These are phyloP conservation scores for Tetramorium alpestre DNA, from an alignment of 1,140 invertebrate species.

Conservation along the genomic window DNA sequence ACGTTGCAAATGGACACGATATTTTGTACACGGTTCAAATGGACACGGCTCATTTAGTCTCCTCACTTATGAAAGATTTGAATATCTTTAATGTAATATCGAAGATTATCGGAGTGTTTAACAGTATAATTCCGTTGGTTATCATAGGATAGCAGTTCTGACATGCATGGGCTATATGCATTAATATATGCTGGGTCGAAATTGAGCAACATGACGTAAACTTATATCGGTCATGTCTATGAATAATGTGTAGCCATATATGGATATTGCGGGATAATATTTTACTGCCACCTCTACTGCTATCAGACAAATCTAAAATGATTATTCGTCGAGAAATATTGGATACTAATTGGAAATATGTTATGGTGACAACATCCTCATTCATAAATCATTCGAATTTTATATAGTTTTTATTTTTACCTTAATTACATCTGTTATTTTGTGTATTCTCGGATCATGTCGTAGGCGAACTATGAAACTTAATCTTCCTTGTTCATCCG, in stretches of 20 bases:
- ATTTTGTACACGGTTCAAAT: too few relatives aligned
- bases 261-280: not conserved
- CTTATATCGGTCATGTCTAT: not conserved
- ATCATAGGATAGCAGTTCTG: too few relatives aligned
- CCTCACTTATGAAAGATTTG: slow-evolving; percentile 71
- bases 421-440: slow-evolving; percentile 88
- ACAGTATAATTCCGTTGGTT: too few relatives aligned
- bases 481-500: slow-evolving; percentile 84
- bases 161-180: slow-evolving; percentile 65
- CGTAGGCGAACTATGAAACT: slow-evolving; percentile 85
- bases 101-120: too few relatives aligned
- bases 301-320: slow-evolving; percentile 85
- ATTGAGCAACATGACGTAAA: not conserved
- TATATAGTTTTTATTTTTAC: slow-evolving; percentile 65
- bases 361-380: not conserved
- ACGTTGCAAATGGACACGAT: too few relatives aligned
- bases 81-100: too few relatives aligned
- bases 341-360: not conserved
- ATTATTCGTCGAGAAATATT: not conserved
- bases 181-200: not conserved
- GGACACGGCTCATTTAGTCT: too few relatives aligned
- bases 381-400: not conserved
- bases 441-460: slow-evolving; percentile 86
- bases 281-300: slow-evolving; percentile 85
- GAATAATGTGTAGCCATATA: not conserved